Base-by-base conservation (phyloP, 2,888 invertebrate species). In the Cephus sareptanus region DNA sequence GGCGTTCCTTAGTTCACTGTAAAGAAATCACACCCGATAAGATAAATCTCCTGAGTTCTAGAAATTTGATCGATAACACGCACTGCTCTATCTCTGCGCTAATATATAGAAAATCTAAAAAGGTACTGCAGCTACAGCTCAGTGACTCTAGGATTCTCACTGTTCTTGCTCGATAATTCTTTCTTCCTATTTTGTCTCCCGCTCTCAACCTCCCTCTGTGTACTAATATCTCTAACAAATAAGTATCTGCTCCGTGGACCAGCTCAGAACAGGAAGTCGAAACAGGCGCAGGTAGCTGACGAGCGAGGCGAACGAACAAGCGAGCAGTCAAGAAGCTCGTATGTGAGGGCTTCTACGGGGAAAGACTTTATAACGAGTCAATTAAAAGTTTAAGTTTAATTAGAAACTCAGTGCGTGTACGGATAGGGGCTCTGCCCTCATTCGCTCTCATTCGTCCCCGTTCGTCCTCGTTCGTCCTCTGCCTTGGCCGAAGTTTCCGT, bases 361-460 rank as follows among this genome's bases (percentile, higher is more conserved):
- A 56, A 70, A 73, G 31, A n/a, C 73, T 70, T 76, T 76, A 70
- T 87, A 90, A 89, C 88, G 89, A 90, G 90, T 91, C 91, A 90
- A 91, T 91, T 91, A 91, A 91, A 91, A 91, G 90, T 91, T 91
- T 83, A 87, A 90, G 90, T 91, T 90, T 91, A 91, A 90, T 91
- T 91, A 90, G 89, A 90, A 91, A 90, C 89, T 90, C 85, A 82
- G 83, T 77, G 84, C 86, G 81, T 84, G 83, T 83, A 85, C 81
- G 82, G 82, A 34, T 71, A 23, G 13, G 71, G 31, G 71, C 78
- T 80, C 74, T 34, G 74, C 75, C 73, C 73, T 69, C 75, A 74
- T 80, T 80, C 79, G 75, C 70, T 77, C 75, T 77, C 79, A 76
- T 81, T 78, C 77, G 75, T 79, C 81, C 80, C 74, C 75, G 73